These are phyloP conservation scores for Lithophane leautieri DNA, from an alignment of 2,888 invertebrate species.

Conservation along the genomic window DNA sequence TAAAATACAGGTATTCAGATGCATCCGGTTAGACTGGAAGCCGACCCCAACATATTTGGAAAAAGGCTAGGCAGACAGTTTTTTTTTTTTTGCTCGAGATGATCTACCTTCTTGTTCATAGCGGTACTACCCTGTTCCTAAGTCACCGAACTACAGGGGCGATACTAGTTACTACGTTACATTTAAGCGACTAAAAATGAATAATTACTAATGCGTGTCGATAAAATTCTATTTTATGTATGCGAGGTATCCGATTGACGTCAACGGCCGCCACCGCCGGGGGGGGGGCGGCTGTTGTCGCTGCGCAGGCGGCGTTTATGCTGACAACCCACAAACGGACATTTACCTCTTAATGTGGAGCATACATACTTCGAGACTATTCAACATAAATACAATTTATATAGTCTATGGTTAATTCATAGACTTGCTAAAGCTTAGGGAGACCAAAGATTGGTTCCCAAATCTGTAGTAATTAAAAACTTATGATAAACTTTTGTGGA, in stretches of 20 bases:
- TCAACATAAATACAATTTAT: conserved; percentile 61
- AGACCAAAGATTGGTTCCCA: conserved; percentile 25
- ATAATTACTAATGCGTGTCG: conserved; percentile 69
- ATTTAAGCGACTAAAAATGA: conserved; percentile 63
- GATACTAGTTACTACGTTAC: conserved; percentile 30
- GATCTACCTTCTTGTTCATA: background rate
- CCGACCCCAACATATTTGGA: too few relatives aligned
- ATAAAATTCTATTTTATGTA: conserved; percentile 70
- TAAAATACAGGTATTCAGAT: too few relatives aligned
- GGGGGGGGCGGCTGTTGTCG: conserved; percentile 40
- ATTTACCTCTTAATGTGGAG: conserved; percentile 66
- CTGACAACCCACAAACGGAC: conserved; percentile 66
- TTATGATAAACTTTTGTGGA: conserved; percentile 12
- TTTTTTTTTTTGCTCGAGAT: too few relatives aligned
- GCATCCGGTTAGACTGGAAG: too few relatives aligned
- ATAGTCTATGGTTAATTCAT: conserved; percentile 57
- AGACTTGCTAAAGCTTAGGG: conserved; percentile 27
- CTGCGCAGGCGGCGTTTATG: conserved; percentile 53
- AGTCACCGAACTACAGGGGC: background rate
- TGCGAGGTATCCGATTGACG: conserved; percentile 72
- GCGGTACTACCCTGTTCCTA: background rate
- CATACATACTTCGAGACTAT: conserved; percentile 58
- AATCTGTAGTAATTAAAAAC: conserved; percentile 23
- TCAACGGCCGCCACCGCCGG: conserved; percentile 65
- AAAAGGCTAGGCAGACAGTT: too few relatives aligned